Evolutionary conservation across 2,888 invertebrate genomes (phyloP).

Genomic region (Perithous albicinctus): DNA sequence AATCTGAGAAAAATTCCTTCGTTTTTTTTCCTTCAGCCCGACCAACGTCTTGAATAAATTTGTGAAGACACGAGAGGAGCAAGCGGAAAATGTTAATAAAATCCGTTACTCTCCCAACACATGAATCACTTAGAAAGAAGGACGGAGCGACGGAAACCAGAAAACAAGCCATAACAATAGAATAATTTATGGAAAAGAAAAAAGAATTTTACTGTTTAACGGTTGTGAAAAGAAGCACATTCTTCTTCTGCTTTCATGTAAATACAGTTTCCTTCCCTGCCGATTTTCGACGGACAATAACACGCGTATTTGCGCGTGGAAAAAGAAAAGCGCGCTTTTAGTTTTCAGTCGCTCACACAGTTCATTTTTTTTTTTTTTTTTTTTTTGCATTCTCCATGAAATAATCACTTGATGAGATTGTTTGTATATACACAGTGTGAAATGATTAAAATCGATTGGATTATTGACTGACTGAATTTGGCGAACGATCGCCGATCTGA

Average conservation of each 20-base stretch:
- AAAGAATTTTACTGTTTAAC: neutral
- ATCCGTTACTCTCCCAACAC: neutral
- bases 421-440: slow-evolving; percentile 34
- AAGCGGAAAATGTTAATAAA: neutral
- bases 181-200: neutral
- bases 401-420: slow-evolving; percentile 58
- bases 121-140: neutral
- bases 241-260: neutral
- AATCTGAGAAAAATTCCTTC: too few relatives aligned
- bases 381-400: slow-evolving; percentile 50
- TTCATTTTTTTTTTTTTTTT: slow-evolving; percentile 1
- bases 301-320: neutral
- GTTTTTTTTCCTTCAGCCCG: too few relatives aligned
- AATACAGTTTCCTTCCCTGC: neutral
- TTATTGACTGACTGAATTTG: slow-evolving; percentile 78
- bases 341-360: neutral
- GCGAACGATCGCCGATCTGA: slow-evolving; percentile 77
- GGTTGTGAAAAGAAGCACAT: neutral
- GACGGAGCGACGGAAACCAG: neutral
- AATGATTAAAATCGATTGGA: slow-evolving; percentile 13
- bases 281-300: neutral
- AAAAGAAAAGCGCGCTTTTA: neutral
- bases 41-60: too few relatives aligned
- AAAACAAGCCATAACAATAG: neutral
- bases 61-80: neutral